Base-by-base conservation (phyloP, 2,888 invertebrate genomes). In the Vanessa cardui region DNA sequence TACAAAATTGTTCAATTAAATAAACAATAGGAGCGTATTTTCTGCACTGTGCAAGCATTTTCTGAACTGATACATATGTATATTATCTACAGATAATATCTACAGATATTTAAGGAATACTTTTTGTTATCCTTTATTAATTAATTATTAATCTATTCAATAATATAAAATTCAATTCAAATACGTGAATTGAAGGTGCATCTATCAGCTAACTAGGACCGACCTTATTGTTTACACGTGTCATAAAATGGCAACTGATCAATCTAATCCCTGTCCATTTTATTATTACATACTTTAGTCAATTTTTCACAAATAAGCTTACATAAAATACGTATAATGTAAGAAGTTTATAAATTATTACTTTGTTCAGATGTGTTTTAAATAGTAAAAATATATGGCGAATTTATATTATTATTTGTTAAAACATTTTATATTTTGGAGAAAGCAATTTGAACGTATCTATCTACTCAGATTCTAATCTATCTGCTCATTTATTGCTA, bases 91-190 rank as follows among this genome's bases (percentile, higher is more conserved):
- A n/a, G n/a, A n/a, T 52, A 26, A 52, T 54, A 16, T 54, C 26
- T 50, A 54, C 52, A 31, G 7, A 26, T 31, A n/a, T n/a, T n/a
- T n/a, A 54, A 31, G 16, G 21, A 50, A 54, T 52, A 52, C 8
- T 18, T 56, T 56, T 56, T 18, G 8, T 16, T 16, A 39, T 18
- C 56, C 39, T 56, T 39, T 33, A n/a, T 54, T 54, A 31, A 56
- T 18, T 33, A n/a, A 39, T 56, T 16, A 12, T 18, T 39, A 56
- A 12, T 39, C 33, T 56, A 56, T 39, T 16, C 18, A 56, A 56
- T n/a, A 39, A 5, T 52, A 56, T 33, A 31, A 56, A 56, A 56
- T 56, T 31, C 20, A n/a, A 33, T 56, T 26, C 54, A 56, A n/a
- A 33, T 26, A 52, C 16, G 56, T 56, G n/a, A 56, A 33, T 21